Conservation (phyloP, 1,140 invertebrate genomes). For the Grapholita molesta region DNA sequence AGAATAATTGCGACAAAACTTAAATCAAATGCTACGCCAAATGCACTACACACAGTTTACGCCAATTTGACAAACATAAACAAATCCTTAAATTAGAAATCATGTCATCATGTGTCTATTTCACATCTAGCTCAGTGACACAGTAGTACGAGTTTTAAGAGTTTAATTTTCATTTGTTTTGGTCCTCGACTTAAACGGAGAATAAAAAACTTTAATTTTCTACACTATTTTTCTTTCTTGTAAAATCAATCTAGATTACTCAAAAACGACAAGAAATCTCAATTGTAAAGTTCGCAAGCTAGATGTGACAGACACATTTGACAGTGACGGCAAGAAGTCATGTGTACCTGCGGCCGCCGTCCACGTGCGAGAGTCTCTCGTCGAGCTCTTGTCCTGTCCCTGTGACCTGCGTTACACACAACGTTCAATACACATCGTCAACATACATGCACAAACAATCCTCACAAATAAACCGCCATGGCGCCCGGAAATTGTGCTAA, state of each 20-base stretch:
- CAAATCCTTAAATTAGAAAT: background rate
- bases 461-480: constrained; percentile 12
- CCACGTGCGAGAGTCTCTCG: constrained; percentile 62
- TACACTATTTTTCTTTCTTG: too few relatives aligned
- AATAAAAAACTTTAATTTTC: too few relatives aligned
- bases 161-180: too few relatives aligned
- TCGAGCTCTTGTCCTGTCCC: constrained; percentile 63
- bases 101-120: background rate
- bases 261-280: too few relatives aligned
- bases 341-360: constrained; percentile 58
- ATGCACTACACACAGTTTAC: background rate
- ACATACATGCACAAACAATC: constrained; percentile 43
- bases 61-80: background rate
- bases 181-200: too few relatives aligned
- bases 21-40: background rate
- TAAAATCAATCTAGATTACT: too few relatives aligned
- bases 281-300: too few relatives aligned
- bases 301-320: background rate
- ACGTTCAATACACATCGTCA: constrained; percentile 34
- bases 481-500: background rate
- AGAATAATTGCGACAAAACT: background rate
- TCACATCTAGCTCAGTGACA: background rate
- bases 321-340: background rate
- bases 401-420: constrained; percentile 61
- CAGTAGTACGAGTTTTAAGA: background rate